Conservation (phyloP, 1,140 invertebrate genomes). For the Zophobas morio region DNA sequence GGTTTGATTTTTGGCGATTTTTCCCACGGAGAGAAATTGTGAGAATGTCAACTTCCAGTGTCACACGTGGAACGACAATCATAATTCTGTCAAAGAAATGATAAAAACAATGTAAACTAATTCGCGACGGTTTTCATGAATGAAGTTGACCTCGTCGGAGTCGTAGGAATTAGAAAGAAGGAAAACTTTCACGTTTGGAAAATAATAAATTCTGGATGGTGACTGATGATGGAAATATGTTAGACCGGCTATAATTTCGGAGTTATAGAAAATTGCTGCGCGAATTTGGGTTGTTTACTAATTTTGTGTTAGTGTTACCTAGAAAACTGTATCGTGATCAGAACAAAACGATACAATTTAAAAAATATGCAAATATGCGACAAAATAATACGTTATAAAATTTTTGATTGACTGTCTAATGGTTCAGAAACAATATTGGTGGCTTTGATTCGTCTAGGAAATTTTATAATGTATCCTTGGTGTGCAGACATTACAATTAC, state of each 20-base stretch:
- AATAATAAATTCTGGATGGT: not conserved
- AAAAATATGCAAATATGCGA: constrained; percentile 47
- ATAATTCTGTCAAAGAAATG: constrained; percentile 19
- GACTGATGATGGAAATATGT: constrained; percentile 12
- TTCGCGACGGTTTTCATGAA: not conserved
- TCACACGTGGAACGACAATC: not conserved
- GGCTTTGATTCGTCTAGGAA: constrained; percentile 30
- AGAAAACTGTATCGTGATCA: constrained; percentile 44
- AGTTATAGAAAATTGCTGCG: constrained; percentile 15
- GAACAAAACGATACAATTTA: constrained; percentile 38
- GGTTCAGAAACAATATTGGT: constrained; percentile 25
- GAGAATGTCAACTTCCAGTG: constrained; percentile 1
- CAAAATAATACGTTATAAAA: constrained; percentile 47
- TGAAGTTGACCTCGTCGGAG: constrained; percentile 4
- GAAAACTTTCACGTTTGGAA: constrained; percentile 1
- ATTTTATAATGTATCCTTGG: constrained; percentile 41
- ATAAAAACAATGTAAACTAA: not conserved
- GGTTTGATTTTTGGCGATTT: constrained; percentile 8
- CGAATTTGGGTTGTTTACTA: constrained; percentile 36
- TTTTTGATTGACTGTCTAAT: constrained; percentile 50
- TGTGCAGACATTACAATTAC: constrained; percentile 33
- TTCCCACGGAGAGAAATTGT: constrained; percentile 14
- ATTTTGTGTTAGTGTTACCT: constrained; percentile 17
- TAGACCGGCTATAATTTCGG: constrained; percentile 16
- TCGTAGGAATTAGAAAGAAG: constrained; percentile 2